Evolutionary conservation across 2,113 vertebrate genomes (phyloP).

Genomic region (Cairina moschata): DNA sequence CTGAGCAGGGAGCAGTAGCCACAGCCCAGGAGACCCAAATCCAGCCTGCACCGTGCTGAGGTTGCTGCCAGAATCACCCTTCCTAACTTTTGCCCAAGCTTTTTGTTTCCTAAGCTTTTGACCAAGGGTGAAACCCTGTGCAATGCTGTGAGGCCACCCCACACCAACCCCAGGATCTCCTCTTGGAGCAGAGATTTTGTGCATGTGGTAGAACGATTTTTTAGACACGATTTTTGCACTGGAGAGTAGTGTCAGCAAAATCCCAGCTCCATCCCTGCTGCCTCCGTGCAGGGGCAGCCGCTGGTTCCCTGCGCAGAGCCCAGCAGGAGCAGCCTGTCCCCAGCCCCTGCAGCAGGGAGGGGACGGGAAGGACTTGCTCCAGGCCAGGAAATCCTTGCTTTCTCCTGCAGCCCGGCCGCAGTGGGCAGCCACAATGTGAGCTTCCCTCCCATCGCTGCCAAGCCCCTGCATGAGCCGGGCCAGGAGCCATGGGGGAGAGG

Average conservation of each 20-base stretch:
- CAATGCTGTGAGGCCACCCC: rapidly evolving
- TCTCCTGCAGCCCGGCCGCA: constrained; percentile 53
- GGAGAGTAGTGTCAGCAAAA: neutral
- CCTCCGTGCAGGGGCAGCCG: neutral
- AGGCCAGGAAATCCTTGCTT: constrained; percentile 71
- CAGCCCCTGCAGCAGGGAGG: constrained; percentile 26
- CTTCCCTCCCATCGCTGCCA: neutral
- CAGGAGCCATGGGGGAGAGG: neutral
- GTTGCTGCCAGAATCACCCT: rapidly evolving
- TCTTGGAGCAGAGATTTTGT: neutral
- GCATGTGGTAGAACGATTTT: neutral
- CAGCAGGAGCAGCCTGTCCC: neutral
- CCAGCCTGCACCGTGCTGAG: neutral
- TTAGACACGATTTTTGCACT: neutral
- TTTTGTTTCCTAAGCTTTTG: neutral
- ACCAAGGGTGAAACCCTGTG: neutral
- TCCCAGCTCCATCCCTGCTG: neutral
- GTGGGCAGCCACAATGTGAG: constrained; percentile 65
- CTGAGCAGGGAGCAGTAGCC: neutral
- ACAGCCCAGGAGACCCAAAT: neutral
- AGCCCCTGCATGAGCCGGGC: neutral
- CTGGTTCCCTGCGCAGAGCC: neutral
- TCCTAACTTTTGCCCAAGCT: neutral
- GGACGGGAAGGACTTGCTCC: constrained; percentile 54
- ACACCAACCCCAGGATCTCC: neutral